These are phyloP conservation scores for Mus spretus DNA, from an alignment of 2,797 vertebrate species.

Conservation along the genomic window DNA sequence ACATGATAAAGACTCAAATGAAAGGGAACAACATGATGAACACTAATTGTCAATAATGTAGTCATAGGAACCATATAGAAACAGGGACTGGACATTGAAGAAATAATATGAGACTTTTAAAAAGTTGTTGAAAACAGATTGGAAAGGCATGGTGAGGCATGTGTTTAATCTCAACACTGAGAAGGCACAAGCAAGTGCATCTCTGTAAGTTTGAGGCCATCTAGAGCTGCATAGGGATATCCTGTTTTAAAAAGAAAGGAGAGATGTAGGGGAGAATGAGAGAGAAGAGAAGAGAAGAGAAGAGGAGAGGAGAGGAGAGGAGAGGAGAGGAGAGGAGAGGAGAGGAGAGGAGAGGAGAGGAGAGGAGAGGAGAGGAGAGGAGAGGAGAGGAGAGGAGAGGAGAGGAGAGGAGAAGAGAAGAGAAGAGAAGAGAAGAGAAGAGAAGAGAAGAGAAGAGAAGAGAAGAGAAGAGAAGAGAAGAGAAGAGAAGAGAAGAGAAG, in stretches of 20 bases:
- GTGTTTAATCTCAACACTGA: neutral
- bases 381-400: no score
- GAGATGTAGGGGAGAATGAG: neutral
- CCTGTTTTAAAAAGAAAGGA: neutral
- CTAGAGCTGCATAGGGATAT: no score
- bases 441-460: no score
- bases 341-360: no score
- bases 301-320: no score
- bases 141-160: neutral
- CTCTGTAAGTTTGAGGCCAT: neutral
- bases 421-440: no score
- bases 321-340: no score
- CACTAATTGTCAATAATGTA: neutral
- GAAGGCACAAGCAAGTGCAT: neutral
- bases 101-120: neutral
- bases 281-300: neutral
- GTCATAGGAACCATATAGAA: neutral
- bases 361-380: no score
- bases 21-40: accelerated
- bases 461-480: no score
- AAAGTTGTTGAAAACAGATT: neutral
- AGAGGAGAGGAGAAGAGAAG: no score
- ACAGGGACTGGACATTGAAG: neutral
- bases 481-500: no score
- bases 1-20: neutral